Percentiles rank a stretch among this genome's conserved stretches.
Evolutionary conservation across 2,888 invertebrate genomes (phyloP).

Genomic region (Agrochola lychnidis): DNA sequence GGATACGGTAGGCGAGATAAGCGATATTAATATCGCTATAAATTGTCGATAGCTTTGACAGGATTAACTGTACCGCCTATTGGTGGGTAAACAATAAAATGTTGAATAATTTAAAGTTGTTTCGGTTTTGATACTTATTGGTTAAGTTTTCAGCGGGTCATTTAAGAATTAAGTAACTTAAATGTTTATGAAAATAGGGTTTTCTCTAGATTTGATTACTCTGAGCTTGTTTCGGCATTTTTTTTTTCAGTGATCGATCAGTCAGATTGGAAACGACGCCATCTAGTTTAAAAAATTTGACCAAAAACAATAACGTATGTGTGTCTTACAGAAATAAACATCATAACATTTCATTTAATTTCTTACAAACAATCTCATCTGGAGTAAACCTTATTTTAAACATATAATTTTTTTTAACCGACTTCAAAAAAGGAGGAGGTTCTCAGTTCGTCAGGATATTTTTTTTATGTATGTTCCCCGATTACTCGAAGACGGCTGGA

Average conservation of each 20-base stretch:
- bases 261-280: background rate
- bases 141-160: background rate
- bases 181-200: background rate
- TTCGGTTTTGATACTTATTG: background rate
- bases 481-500: too few relatives aligned
- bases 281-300: background rate
- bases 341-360: background rate
- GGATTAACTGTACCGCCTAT: slow-evolving; percentile 38
- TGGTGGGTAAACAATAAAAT: slow-evolving; percentile 41
- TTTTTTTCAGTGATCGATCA: background rate
- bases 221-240: background rate
- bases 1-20: slow-evolving; percentile 54
- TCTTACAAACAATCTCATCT: background rate
- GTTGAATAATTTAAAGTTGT: slow-evolving; percentile 1
- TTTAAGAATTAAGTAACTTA: background rate
- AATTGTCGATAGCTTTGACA: slow-evolving; percentile 49
- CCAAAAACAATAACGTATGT: background rate
- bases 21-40: slow-evolving; percentile 60
- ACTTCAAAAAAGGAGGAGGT: too few relatives aligned
- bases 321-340: background rate
- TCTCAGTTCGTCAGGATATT: too few relatives aligned
- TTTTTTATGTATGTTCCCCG: too few relatives aligned
- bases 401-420: background rate
- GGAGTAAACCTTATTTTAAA: background rate
- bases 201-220: background rate